Percentiles rank a stretch among this genome's conserved stretches.
These are phyloP conservation scores for Phylloscopus trochilus DNA, from an alignment of 2,113 vertebrate species.

Conservation along the genomic window DNA sequence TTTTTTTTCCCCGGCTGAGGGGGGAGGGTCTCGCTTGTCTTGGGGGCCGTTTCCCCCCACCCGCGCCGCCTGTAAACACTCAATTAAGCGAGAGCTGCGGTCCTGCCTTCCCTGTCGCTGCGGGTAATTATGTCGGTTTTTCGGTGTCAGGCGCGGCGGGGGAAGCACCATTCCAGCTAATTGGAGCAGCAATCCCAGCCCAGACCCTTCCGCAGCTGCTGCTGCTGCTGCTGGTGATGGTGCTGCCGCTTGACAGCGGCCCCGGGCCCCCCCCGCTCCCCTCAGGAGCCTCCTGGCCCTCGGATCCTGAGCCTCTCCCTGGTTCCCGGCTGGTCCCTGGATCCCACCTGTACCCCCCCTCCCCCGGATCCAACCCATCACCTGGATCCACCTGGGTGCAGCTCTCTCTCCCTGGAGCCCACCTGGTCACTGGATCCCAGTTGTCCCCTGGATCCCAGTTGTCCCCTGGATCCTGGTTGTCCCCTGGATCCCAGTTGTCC, in stretches of 20 bases:
- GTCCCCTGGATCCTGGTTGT: accelerated
- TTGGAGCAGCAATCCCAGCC: conserved; percentile 48
- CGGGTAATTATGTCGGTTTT: conserved; percentile 68
- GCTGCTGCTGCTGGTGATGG: too few species aligned
- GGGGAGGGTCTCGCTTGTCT: neutral
- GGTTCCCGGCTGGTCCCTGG: neutral
- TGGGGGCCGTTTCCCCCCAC: neutral
- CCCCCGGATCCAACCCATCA: too few species aligned
- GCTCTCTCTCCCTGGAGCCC: too few species aligned
- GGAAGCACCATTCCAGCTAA: conserved; percentile 60
- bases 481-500: neutral
- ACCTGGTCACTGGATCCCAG: neutral
- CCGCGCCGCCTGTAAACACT: conserved; percentile 52
- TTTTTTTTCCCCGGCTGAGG: neutral
- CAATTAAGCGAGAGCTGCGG: conserved; percentile 51
- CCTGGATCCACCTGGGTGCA: too few species aligned
- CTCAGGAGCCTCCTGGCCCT: neutral
- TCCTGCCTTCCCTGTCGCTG: conserved; percentile 57
- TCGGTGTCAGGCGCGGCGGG: conserved; percentile 57
- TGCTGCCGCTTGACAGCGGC: conserved; percentile 22
- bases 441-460: neutral
- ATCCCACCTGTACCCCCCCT: neutral
- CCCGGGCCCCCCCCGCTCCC: neutral
- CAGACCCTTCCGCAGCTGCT: conserved; percentile 27
- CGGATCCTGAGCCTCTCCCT: neutral